A percentile compares a stretch with the other conserved stretches of the same genome.
Conservation (phyloP, 2,888 invertebrate species). For the Bellardia pandia region DNA sequence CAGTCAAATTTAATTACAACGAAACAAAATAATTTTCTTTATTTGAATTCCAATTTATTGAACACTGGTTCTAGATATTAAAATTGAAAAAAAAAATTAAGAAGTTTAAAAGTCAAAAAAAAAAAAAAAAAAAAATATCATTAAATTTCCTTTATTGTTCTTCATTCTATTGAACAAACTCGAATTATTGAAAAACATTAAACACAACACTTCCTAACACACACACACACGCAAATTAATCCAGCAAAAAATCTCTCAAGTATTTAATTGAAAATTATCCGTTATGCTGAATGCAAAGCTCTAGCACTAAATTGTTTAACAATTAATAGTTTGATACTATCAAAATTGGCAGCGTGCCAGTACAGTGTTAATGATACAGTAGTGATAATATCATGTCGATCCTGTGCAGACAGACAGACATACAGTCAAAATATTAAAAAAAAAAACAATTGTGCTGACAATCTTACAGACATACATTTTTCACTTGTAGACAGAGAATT, state of each 20-base stretch:
- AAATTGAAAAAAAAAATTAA: background rate
- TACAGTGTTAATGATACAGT: conserved; percentile 1
- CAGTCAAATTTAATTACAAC: no score
- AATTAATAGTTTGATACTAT: conserved; percentile 44
- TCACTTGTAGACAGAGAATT: conserved; percentile 12
- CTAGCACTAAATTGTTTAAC: conserved; percentile 35
- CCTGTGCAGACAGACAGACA: conserved; percentile 42
- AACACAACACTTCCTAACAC: no score
- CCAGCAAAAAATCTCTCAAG: conserved; percentile 3
- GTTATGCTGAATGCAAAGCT: no score
- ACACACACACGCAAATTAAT: conserved; percentile 14
- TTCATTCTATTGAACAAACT: no score
- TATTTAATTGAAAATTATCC: conserved; percentile 27
- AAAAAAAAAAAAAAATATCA: no score
- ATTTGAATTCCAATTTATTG: no score
- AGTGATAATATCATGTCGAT: conserved; percentile 26
- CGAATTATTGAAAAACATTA: no score
- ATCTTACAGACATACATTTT: conserved; percentile 31
- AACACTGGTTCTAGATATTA: no score
- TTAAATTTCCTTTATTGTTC: no score
- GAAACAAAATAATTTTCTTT: no score
- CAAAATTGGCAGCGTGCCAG: conserved; percentile 45
- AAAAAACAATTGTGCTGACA: conserved; percentile 30
- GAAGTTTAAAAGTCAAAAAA: no score
- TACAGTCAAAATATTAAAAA: no score